Percentiles rank a stretch among this genome's conserved stretches.
phyloP scores from a whole-genome alignment of 2,113 vertebrate species.

The Abramis brama region DNA sequence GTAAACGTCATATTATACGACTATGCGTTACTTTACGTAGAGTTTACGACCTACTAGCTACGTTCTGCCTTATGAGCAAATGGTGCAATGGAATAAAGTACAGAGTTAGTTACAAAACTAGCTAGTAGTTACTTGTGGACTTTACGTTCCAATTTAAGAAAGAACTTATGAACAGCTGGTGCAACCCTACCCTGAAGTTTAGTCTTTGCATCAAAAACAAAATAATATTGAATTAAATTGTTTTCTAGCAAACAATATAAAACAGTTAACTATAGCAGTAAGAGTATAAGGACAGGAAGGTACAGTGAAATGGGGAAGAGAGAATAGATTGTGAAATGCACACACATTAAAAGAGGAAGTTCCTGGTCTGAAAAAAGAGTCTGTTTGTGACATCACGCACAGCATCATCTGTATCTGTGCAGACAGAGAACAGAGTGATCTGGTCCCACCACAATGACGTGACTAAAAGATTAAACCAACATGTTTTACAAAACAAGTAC shows the following conservation, averaged over 20 bases:
- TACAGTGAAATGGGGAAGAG: background rate
- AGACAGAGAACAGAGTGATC: conserved; percentile 15
- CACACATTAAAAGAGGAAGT: background rate
- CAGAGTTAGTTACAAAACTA: too few species aligned
- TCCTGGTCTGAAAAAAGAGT: background rate
- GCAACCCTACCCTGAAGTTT: too few species aligned
- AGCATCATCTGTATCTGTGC: conserved; percentile 20
- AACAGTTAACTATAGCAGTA: background rate
- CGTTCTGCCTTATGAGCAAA: too few species aligned
- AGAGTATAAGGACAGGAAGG: background rate
- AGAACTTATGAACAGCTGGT: too few species aligned
- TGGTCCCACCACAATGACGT: background rate
- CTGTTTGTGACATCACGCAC: background rate
- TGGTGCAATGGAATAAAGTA: too few species aligned
- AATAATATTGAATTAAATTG: too few species aligned
- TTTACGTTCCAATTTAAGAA: too few species aligned
- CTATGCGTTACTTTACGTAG: too few species aligned
- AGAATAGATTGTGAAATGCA: background rate
- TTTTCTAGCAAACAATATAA: background rate
- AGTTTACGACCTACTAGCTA: too few species aligned
- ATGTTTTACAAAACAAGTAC: background rate
- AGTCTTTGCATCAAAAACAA: too few species aligned
- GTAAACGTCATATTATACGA: too few species aligned
- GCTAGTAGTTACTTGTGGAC: too few species aligned
- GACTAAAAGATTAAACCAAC: background rate